Percentiles rank a stretch among this genome's conserved stretches.
phyloP scores from a whole-genome alignment of 2,888 invertebrate species.

The Anoncus sp. region DNA sequence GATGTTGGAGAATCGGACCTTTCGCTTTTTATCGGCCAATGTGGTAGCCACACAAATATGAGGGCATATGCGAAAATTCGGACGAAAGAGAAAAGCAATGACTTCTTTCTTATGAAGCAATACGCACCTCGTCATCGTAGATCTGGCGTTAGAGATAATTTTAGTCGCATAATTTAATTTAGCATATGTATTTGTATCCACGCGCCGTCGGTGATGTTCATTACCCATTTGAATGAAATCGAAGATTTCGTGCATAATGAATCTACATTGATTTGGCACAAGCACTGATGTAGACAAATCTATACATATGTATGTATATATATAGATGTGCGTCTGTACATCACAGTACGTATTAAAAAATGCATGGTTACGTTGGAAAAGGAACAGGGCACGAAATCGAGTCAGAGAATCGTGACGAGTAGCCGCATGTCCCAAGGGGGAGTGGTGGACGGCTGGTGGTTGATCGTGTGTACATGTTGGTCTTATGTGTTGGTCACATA shows the following conservation, averaged over 20 bases:
- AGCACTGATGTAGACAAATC: background rate
- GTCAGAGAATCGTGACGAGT: conserved; percentile 76
- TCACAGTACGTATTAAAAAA: conserved; percentile 63
- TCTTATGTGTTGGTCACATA: conserved; percentile 54
- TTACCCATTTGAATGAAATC: background rate
- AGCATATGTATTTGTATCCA: background rate
- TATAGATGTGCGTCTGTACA: background rate
- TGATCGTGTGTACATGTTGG: conserved; percentile 44
- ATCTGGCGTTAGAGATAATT: background rate
- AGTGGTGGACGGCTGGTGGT: conserved; percentile 76
- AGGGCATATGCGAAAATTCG: background rate
- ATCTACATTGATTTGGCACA: background rate
- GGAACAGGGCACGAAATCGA: conserved; percentile 69
- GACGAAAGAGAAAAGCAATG: conserved; percentile 11
- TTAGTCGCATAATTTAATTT: conserved; percentile 10
- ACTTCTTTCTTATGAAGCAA: background rate
- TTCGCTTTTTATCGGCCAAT: background rate
- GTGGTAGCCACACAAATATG: background rate
- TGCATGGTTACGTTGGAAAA: conserved; percentile 61
- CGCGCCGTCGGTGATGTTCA: background rate
- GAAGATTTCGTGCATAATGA: conserved; percentile 10
- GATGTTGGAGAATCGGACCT: background rate
- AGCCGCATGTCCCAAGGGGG: conserved; percentile 78
- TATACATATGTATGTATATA: background rate
- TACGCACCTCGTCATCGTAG: background rate